Conservation (phyloP, 2,888 invertebrate genomes). For the Cheilosia grossa region DNA sequence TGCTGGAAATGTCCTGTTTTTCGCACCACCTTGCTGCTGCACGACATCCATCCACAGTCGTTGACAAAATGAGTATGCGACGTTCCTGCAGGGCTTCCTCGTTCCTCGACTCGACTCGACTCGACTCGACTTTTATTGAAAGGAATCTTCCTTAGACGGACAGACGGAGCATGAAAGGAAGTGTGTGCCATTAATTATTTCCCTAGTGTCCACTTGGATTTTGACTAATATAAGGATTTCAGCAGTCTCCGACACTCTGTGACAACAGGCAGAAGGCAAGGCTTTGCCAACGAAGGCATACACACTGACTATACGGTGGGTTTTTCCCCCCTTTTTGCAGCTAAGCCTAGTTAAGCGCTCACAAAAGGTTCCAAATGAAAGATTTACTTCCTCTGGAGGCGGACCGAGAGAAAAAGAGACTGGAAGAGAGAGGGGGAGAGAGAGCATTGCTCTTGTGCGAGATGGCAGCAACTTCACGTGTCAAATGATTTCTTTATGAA, state of each 20-base stretch:
- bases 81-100: background rate
- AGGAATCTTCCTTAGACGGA: conserved; percentile 40
- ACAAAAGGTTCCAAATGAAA: conserved; percentile 5
- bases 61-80: conserved; percentile 14
- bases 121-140: conserved; percentile 16
- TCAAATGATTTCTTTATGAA: conserved; percentile 68
- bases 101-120: background rate
- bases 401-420: too few species aligned
- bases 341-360: conserved; percentile 42
- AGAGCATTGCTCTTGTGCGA: conserved; percentile 44
- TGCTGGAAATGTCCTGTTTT: conserved; percentile 20
- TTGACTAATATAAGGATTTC: conserved; percentile 30
- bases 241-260: conserved; percentile 7
- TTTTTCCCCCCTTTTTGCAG: conserved; percentile 16
- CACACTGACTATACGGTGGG: background rate
- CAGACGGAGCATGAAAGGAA: conserved; percentile 48
- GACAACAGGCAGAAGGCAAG: conserved; percentile 33
- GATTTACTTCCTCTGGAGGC: conserved; percentile 4
- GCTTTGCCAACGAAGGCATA: conserved; percentile 49
- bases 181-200: conserved; percentile 71
- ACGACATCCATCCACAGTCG: background rate
- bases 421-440: too few species aligned
- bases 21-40: background rate
- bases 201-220: conserved; percentile 64
- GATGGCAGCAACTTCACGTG: conserved; percentile 37